Percentiles rank a stretch among this genome's conserved stretches.
Evolutionary conservation across 2,113 vertebrate species (phyloP).

Genomic region (Takifugu bimaculatus): DNA sequence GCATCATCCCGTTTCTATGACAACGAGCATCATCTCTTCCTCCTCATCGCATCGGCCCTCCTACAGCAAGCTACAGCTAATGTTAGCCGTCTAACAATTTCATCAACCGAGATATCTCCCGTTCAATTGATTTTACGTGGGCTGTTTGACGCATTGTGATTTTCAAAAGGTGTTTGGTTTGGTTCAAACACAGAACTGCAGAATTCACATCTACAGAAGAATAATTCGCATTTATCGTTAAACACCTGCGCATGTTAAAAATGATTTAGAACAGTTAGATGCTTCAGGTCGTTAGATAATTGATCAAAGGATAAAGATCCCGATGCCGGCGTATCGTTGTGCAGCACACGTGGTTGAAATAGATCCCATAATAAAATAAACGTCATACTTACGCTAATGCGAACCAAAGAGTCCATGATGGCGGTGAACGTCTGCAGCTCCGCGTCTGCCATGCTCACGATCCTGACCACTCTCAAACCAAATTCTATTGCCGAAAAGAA

Average conservation of each 20-base stretch:
- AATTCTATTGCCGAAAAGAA: too few relatives aligned
- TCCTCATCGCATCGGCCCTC: conserved; percentile 24
- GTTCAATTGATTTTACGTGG: too few relatives aligned
- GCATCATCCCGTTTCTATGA: conserved; percentile 75
- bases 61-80: background rate
- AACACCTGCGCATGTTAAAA: background rate
- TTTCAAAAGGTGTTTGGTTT: too few relatives aligned
- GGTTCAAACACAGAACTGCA: too few relatives aligned
- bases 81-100: background rate
- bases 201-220: background rate
- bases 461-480: too few relatives aligned
- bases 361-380: conserved; percentile 16
- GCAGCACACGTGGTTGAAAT: conserved; percentile 7
- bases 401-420: conserved; percentile 91
- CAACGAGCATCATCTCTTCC: conserved; percentile 63
- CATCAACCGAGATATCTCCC: background rate
- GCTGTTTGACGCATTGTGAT: too few relatives aligned
- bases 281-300: background rate
- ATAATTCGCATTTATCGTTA: background rate
- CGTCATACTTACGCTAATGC: conserved; percentile 84
- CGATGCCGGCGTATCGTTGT: background rate
- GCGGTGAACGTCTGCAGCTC: conserved; percentile 90
- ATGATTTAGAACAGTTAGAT: background rate
- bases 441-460: conserved; percentile 81
- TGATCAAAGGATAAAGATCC: background rate